Conservation (phyloP, 37 sponge, comb jelly and placozoan species). For the Mnemiopsis leidyi region DNA sequence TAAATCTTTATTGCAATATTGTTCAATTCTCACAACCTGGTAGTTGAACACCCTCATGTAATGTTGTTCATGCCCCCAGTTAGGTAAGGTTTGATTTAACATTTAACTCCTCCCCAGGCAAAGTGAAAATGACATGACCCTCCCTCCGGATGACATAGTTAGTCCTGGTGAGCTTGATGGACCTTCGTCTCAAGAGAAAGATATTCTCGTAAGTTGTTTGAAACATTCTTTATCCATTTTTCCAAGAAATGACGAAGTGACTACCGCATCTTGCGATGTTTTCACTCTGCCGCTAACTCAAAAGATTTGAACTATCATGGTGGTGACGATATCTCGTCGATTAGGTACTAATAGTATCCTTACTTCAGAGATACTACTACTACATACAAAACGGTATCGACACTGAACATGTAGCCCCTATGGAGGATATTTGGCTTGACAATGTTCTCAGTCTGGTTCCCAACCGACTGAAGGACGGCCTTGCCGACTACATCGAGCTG, state of each 20-base stretch:
- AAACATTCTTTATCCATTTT: too few species aligned
- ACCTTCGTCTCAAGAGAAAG: constrained; percentile 79
- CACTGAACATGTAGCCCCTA: constrained; percentile 93
- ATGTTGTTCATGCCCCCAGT: too few species aligned
- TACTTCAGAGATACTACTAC: constrained; percentile 92
- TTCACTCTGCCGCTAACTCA: too few species aligned
- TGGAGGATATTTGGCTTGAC: constrained; percentile 92
- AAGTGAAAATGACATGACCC: constrained; percentile 36
- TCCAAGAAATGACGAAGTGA: too few species aligned
- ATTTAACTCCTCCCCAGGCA: neutral
- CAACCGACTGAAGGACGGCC: constrained; percentile 64
- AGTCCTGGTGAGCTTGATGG: constrained; percentile 51
- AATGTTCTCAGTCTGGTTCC: constrained; percentile 74
- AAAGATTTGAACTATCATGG: too few species aligned
- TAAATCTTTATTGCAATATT: too few species aligned
- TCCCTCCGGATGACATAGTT: constrained; percentile 31
- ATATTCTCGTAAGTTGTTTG: constrained; percentile 80
- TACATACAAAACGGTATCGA: constrained; percentile 98
- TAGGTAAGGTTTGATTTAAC: too few species aligned
- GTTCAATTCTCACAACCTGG: too few species aligned
- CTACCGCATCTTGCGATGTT: too few species aligned
- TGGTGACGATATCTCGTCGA: too few species aligned
- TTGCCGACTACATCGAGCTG: constrained; percentile 72
- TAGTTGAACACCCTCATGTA: too few species aligned
- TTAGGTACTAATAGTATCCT: too few species aligned